Evolutionary conservation across 2,797 vertebrate genomes (phyloP).

Genomic region (Hyperoplus immaculatus): DNA sequence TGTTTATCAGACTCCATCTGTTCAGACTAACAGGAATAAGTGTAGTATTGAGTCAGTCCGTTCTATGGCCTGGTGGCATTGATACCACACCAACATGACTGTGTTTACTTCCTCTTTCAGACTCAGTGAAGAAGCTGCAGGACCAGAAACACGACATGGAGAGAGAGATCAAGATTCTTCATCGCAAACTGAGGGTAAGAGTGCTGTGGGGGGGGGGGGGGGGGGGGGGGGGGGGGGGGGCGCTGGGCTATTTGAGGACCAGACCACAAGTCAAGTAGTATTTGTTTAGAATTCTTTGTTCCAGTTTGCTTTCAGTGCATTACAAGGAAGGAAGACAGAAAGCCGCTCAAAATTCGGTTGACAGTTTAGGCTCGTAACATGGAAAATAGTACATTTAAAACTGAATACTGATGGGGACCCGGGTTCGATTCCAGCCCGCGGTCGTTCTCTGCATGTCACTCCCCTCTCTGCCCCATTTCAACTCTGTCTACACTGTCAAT

Average conservation of each 20-base stretch:
- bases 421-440: no score
- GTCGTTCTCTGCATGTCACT: no score
- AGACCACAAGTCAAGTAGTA: neutral
- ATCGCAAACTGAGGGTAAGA: slow-evolving; percentile 91
- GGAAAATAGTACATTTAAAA: neutral
- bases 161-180: slow-evolving; percentile 96
- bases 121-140: slow-evolving; percentile 96
- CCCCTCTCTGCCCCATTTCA: no score
- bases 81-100: no score
- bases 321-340: neutral
- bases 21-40: neutral
- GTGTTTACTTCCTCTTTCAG: slow-evolving; percentile 72
- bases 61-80: no score
- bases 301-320: neutral
- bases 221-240: no score
- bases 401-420: neutral
- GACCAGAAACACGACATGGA: slow-evolving; percentile 98
- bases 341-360: neutral
- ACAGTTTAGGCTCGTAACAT: neutral
- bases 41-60: neutral
- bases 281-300: neutral
- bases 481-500: no score
- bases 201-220: neutral
- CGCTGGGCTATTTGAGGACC: no score
- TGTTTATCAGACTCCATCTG: neutral